Evolutionary conservation across 2,797 vertebrate species (phyloP), one percentile per base, ranked within the genome.

Genomic region (Schizopygopsis pylzovi): DNA sequence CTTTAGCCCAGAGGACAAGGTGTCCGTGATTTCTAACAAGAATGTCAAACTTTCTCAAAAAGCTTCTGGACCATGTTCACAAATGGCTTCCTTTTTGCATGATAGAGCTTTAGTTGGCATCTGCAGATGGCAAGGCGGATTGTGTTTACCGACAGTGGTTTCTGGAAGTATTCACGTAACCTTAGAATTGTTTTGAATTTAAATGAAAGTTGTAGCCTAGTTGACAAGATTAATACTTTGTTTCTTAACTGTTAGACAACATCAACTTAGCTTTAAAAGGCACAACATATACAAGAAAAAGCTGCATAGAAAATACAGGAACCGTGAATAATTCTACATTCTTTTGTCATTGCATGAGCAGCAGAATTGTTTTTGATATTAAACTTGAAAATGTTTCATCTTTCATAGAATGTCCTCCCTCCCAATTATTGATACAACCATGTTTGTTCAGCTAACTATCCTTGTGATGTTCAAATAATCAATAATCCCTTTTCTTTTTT

Each of bases 381-480:
- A 49, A 49, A 67, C n/a, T 33, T 80, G 9, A 16, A 22, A n/a
- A 61, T 5, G 11, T 28, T 65, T 63, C 0, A 1, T 13, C 47
- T 84, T 78, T 68, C 47, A 78, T n/a, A 47, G 16, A 56, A 8
- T 45, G 5, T 77, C 65, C 10, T 59, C 45, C 45, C 63, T 52
- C n/a, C 25, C 37, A 84, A 79, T 79, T 79, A 79, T 25, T 13
- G 20, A 22, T 41, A 77, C 20, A 28, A 33, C 37, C 25, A 61
- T 76, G 18, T 70, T 78, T 84, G 83, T 70, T 79, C 49, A 71
- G 33, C 54, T 81, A 76, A 84, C 63, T 76, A 76, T 59, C 41
- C 65, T 65, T 39, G n/a, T 76, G 47, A 86, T 77, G 47, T 82
- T 86, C 52, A 79, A 71, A 84, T 71, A 84, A 79, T 79, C 75